Evolutionary conservation across 2,113 vertebrate genomes (phyloP).

Genomic region (Prinia subflava): DNA sequence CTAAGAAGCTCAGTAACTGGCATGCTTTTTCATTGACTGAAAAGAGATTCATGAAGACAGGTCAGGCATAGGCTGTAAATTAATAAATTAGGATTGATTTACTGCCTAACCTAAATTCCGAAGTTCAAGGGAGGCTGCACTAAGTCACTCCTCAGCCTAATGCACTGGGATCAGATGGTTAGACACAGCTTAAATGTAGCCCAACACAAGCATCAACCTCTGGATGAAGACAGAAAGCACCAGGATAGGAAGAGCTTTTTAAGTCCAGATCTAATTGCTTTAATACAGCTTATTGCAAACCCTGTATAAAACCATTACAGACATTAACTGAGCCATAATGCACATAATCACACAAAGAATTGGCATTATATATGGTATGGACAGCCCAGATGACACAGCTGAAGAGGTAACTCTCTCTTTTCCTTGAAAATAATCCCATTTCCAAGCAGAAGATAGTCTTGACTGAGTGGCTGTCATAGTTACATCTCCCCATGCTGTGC

Average conservation of each 20-base stretch:
- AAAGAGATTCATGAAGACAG: neutral
- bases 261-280: neutral
- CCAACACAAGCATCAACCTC: neutral
- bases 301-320: neutral
- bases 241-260: neutral
- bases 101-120: neutral
- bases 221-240: neutral
- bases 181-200: neutral
- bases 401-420: neutral
- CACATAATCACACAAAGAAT: rapidly evolving
- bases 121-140: neutral
- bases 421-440: neutral
- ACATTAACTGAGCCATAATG: neutral
- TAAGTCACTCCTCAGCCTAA: neutral
- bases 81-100: neutral
- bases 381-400: neutral
- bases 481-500: neutral
- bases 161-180: neutral
- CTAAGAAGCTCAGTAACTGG: neutral
- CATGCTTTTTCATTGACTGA: neutral
- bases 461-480: neutral
- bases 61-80: neutral
- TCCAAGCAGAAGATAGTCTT: neutral
- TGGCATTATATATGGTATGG: neutral
- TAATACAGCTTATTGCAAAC: neutral